Percentiles rank a stretch among this genome's conserved stretches.
These are phyloP conservation scores for Lithobates pipiens DNA, from an alignment of 2,797 vertebrate genomes.

Conservation along the genomic window DNA sequence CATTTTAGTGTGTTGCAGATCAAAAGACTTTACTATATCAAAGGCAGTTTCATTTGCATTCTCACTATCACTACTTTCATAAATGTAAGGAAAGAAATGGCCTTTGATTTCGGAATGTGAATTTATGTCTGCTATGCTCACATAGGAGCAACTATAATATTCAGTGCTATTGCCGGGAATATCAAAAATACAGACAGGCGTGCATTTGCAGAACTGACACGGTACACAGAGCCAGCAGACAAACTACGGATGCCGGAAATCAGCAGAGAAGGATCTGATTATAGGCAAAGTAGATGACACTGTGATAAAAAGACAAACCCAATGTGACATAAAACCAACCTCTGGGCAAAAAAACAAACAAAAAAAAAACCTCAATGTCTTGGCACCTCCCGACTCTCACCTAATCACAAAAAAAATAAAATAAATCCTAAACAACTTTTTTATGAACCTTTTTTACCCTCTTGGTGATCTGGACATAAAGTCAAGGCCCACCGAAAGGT, in stretches of 20 bases:
- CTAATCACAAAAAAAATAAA: too few species aligned
- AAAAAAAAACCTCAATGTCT: too few species aligned
- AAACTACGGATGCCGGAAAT: not conserved
- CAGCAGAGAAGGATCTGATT: not conserved
- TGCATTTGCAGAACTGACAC: not conserved
- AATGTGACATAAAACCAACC: too few species aligned
- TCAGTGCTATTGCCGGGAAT: not conserved
- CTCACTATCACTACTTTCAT: conserved; percentile 35
- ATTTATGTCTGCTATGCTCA: conserved; percentile 23
- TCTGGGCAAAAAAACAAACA: too few species aligned
- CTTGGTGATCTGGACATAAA: too few species aligned
- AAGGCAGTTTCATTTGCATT: conserved; percentile 45
- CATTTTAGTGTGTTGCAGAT: conserved; percentile 46
- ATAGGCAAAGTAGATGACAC: not conserved
- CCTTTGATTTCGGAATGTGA: conserved; percentile 49
- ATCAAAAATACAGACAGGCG: not conserved
- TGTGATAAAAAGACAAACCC: too few species aligned
- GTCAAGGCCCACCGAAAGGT: too few species aligned
- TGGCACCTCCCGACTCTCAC: too few species aligned
- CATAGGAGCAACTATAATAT: not conserved
- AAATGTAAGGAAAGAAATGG: conserved; percentile 46
- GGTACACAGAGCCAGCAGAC: not conserved
- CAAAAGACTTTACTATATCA: conserved; percentile 51
- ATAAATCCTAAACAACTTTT: too few species aligned
- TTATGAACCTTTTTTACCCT: too few species aligned